Evolutionary conservation across 2,888 invertebrate species (phyloP).

Genomic region (Pristionchus fissidentatus): DNA sequence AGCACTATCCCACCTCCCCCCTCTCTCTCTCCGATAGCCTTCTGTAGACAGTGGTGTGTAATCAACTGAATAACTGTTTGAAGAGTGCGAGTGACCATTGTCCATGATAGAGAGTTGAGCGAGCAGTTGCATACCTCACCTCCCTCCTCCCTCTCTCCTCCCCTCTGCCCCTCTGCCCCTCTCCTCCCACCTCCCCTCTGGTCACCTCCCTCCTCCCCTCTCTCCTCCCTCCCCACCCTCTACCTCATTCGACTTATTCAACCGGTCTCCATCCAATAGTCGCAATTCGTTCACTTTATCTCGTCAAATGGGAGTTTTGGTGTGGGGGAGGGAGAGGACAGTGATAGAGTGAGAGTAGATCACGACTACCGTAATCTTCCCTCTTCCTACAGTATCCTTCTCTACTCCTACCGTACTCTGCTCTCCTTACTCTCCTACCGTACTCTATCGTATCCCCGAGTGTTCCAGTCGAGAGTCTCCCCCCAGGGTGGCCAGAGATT

Average conservation of each 20-base stretch:
- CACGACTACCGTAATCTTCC: neutral
- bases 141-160: neutral
- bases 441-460: neutral
- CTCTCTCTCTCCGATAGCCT: neutral
- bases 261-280: constrained; percentile 8
- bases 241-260: constrained; percentile 11
- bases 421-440: neutral
- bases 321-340: neutral
- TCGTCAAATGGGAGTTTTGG: neutral
- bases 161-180: constrained; percentile 10
- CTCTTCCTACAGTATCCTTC: too few species aligned
- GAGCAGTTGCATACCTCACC: constrained; percentile 8
- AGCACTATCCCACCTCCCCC: constrained; percentile 7
- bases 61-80: constrained; percentile 30
- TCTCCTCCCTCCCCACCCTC: neutral
- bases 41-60: neutral
- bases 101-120: constrained; percentile 16
- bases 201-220: neutral
- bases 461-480: neutral
- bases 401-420: neutral
- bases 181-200: neutral
- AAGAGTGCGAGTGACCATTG: constrained; percentile 4
- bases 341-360: neutral
- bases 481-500: neutral
- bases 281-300: neutral